Conservation (phyloP, 2,113 vertebrate genomes). For the Crotalus viridis region DNA sequence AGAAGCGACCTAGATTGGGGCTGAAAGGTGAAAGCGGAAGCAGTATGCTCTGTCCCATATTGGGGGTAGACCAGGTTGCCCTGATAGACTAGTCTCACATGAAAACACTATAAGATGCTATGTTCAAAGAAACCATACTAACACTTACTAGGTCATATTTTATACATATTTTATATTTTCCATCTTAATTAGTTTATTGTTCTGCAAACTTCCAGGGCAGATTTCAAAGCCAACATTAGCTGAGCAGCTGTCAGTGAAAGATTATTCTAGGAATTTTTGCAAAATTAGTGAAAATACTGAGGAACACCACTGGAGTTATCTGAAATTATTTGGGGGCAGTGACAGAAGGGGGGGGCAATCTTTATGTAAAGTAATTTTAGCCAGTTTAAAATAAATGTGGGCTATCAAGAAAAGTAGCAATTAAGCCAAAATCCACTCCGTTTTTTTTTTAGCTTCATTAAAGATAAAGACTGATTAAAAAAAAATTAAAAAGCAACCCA, state of each 20-base stretch:
- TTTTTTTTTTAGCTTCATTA: not conserved
- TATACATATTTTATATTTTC: not conserved
- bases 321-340: not conserved
- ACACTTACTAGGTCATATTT: not conserved
- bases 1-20: too few species aligned
- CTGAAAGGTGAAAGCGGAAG: too few species aligned
- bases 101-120: not conserved
- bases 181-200: not conserved
- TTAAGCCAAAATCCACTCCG: not conserved
- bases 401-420: not conserved
- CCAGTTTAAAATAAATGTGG: not conserved
- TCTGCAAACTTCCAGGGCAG: not conserved
- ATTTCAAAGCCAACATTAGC: not conserved
- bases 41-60: too few species aligned
- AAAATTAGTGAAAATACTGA: not conserved
- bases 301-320: not conserved
- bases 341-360: not conserved
- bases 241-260: not conserved
- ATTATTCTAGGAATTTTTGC: not conserved
- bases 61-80: too few species aligned
- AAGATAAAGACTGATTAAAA: not conserved
- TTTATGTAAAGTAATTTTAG: not conserved
- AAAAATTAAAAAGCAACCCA: not conserved
- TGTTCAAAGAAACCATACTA: not conserved
- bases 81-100: too few species aligned